Evolutionary conservation across 2,888 invertebrate species (phyloP).

Genomic region (Acanthosepion pharaonis): DNA sequence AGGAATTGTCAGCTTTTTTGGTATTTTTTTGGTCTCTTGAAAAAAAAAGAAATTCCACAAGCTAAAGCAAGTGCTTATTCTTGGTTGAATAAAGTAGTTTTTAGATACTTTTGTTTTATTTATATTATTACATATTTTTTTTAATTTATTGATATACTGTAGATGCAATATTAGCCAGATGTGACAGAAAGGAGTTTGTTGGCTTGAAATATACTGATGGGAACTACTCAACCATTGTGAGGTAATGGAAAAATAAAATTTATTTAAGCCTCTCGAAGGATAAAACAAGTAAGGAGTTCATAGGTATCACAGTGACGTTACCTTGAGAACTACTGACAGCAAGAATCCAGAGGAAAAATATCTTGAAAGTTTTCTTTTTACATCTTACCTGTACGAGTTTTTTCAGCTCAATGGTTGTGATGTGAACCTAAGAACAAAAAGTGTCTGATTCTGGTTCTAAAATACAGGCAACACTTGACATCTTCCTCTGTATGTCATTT

Average conservation of each 20-base stretch:
- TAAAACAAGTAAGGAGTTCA: not conserved
- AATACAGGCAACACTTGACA: too few species aligned
- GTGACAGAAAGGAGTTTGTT: not conserved
- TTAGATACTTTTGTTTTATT: not conserved
- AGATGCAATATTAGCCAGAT: not conserved
- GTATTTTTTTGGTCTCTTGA: not conserved
- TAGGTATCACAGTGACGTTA: slow-evolving; percentile 17
- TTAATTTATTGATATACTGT: not conserved
- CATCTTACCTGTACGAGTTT: not conserved
- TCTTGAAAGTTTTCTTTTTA: not conserved
- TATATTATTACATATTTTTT: not conserved
- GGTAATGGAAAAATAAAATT: not conserved
- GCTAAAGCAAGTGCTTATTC: not conserved
- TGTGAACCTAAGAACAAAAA: too few species aligned
- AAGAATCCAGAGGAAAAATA: not conserved
- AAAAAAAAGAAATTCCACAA: not conserved
- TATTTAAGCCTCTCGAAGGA: slow-evolving; percentile 33
- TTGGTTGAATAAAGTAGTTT: not conserved
- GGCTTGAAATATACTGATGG: not conserved
- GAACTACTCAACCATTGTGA: not conserved
- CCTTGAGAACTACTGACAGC: not conserved
- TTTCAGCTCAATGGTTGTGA: not conserved
- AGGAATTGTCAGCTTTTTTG: not conserved
- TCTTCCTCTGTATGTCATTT: too few species aligned
- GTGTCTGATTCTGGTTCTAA: too few species aligned